phyloP scores from a whole-genome alignment of 2,113 vertebrate genomes.

The Paralichthys olivaceus region DNA sequence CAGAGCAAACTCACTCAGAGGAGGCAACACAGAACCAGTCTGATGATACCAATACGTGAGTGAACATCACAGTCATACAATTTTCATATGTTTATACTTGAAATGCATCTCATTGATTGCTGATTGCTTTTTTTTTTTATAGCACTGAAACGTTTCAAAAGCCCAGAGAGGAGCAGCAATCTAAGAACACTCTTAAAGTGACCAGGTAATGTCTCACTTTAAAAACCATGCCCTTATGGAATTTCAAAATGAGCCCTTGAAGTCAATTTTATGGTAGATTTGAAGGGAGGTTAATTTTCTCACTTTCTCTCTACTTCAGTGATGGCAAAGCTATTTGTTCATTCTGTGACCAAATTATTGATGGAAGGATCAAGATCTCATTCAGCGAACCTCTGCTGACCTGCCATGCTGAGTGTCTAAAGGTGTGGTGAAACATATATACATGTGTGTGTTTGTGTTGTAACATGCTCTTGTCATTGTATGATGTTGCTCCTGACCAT shows the following conservation, averaged over 20 bases:
- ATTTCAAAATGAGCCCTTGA: background rate
- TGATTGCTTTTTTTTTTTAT: constrained; percentile 11
- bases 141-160: constrained; percentile 32
- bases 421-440: constrained; percentile 59
- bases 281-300: background rate
- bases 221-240: background rate
- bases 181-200: background rate
- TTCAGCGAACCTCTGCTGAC: constrained; percentile 54
- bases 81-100: background rate
- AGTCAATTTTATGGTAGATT: background rate
- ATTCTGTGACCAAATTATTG: constrained; percentile 62
- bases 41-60: constrained; percentile 33
- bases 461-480: background rate
- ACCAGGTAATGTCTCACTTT: constrained; percentile 17
- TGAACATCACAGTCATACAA: background rate
- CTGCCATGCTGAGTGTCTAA: constrained; percentile 71
- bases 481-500: background rate
- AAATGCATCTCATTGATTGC: constrained; percentile 5
- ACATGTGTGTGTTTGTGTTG: background rate
- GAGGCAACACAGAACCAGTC: constrained; percentile 4
- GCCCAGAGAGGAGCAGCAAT: background rate
- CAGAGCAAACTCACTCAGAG: constrained; percentile 12
- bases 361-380: constrained; percentile 58
- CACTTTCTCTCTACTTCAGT: constrained; percentile 34
- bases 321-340: constrained; percentile 43